These are phyloP conservation scores for Gallinago nigripennis DNA, from an alignment of 2,797 vertebrate genomes.

Conservation along the genomic window DNA sequence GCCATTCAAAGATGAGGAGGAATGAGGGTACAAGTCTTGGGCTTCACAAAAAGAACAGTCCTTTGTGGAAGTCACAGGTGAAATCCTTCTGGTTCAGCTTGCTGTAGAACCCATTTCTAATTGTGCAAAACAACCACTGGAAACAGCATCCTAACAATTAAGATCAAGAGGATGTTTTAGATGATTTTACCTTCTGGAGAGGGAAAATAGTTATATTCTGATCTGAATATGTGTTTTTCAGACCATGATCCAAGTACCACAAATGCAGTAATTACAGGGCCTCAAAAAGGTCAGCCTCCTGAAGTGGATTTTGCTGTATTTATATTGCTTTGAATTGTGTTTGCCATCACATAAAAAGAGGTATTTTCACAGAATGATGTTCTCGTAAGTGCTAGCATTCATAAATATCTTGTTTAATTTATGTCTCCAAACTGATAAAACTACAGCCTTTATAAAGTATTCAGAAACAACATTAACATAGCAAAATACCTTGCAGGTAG, in stretches of 20 bases:
- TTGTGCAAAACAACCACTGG: neutral
- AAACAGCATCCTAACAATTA: neutral
- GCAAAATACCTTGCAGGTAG: neutral
- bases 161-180: neutral
- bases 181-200: constrained; percentile 57
- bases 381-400: neutral
- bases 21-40: neutral
- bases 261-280: constrained; percentile 60
- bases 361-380: neutral
- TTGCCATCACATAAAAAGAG: neutral
- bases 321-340: neutral
- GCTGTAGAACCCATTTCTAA: neutral
- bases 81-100: neutral
- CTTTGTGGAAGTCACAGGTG: neutral
- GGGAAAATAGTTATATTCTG: neutral
- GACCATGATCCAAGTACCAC: neutral
- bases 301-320: constrained; percentile 49
- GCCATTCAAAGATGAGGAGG: neutral
- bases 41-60: neutral
- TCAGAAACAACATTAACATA: neutral
- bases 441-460: neutral
- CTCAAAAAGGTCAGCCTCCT: constrained; percentile 61
- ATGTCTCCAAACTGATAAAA: neutral
- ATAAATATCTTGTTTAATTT: neutral
- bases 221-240: neutral